phyloP scores from a whole-genome alignment of 2,888 invertebrate species.

The Agrotis puta region DNA sequence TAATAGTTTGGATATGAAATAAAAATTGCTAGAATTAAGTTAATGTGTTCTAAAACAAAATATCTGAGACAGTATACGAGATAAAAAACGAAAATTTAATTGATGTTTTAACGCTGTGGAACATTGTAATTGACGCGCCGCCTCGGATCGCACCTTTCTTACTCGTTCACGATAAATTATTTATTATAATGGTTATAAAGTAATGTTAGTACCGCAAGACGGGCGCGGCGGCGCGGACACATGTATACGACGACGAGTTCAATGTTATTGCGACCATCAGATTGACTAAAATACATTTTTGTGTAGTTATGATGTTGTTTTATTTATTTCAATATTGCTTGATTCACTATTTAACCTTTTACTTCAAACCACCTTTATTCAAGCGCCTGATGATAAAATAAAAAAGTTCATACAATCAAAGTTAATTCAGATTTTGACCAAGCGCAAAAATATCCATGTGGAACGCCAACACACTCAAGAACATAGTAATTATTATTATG shows the following conservation, averaged over 20 bases:
- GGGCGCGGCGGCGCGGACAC: constrained; percentile 82
- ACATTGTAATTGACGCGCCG: constrained; percentile 80
- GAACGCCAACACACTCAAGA: too few species aligned
- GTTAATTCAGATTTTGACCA: too few species aligned
- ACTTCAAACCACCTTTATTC: background rate
- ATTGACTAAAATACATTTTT: constrained; percentile 90
- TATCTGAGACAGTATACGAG: constrained; percentile 91
- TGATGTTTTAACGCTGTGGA: constrained; percentile 80
- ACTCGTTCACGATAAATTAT: constrained; percentile 74
- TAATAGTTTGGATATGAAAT: constrained; percentile 77
- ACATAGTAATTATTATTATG: background rate
- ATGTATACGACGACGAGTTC: constrained; percentile 90
- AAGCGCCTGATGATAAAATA: background rate
- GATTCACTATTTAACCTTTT: background rate
- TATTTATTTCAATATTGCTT: constrained; percentile 60
- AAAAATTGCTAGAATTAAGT: constrained; percentile 83
- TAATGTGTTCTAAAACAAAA: constrained; percentile 89
- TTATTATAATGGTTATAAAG: constrained; percentile 68
- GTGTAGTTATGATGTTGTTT: constrained; percentile 87
- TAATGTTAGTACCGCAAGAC: constrained; percentile 66
- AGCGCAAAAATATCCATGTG: too few species aligned
- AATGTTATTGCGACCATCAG: constrained; percentile 90
- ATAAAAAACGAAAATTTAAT: constrained; percentile 81
- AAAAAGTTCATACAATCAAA: too few species aligned
- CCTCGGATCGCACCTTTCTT: constrained; percentile 68